These are phyloP conservation scores for Phengaris arion DNA, from an alignment of 2,888 invertebrate genomes.

Conservation along the genomic window DNA sequence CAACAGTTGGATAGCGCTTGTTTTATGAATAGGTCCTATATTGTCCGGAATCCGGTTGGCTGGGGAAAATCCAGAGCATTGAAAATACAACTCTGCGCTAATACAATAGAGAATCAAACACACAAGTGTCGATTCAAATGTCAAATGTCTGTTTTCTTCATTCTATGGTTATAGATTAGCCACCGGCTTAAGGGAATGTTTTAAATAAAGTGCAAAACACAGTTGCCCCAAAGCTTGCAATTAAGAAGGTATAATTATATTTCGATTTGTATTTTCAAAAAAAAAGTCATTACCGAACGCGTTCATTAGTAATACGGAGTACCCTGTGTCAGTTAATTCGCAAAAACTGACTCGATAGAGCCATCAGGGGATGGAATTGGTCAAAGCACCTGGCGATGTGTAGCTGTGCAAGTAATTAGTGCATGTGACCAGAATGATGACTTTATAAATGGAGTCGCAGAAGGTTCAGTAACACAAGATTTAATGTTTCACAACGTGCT, in stretches of 20 bases:
- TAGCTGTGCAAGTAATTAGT: background rate
- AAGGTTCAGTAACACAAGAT: too few relatives aligned
- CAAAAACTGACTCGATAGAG: conserved; percentile 11
- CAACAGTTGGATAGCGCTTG: too few relatives aligned
- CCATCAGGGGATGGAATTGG: conserved; percentile 7
- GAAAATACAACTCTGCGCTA: too few relatives aligned
- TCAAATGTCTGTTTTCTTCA: too few relatives aligned
- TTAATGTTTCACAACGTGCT: too few relatives aligned
- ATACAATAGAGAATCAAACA: too few relatives aligned
- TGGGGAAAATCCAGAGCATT: too few relatives aligned
- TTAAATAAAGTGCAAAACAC: too few relatives aligned
- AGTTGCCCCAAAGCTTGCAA: background rate
- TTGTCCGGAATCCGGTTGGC: too few relatives aligned
- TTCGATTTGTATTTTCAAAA: conserved; percentile 10
- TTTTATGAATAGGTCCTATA: too few relatives aligned
- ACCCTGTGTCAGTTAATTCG: conserved; percentile 3
- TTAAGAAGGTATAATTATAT: conserved; percentile 16
- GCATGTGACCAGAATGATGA: background rate
- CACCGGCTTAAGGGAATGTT: background rate
- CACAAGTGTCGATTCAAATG: too few relatives aligned
- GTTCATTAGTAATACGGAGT: background rate
- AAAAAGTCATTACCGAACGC: conserved; percentile 3
- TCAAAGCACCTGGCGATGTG: background rate
- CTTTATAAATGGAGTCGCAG: background rate
- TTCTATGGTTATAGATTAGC: background rate